Evolutionary conservation across 1,140 invertebrate genomes (phyloP), one percentile per base, ranked within the genome.

Genomic region (silkworm (Bombyx mori)): DNA sequence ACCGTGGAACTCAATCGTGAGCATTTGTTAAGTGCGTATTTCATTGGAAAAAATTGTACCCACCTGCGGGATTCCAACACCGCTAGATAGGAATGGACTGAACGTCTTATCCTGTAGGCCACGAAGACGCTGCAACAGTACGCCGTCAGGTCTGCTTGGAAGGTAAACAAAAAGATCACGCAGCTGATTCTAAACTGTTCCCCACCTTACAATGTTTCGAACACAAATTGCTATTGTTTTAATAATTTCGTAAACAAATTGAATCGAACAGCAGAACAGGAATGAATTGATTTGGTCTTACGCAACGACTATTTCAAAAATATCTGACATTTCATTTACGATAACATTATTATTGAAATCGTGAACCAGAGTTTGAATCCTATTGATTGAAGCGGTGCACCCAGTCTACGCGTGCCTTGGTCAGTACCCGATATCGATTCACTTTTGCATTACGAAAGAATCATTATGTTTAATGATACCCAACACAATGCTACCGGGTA

Each of bases 241-340:
- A 57, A 56, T 69, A 57, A 65, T 63, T 68, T 61, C 58, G 58
- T 60, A 65, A 69, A 67, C 56, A 52, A 62, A 63, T 68, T 70
- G 57, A 44, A 61, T 61, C 55, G 61, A 62, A 64, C 59, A 44
- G 54, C 57, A 58, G 63, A 61, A 62, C 63, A 61, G 56, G 59
- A 56, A 59, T 56, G 62, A 63, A 57, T 26, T 59, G 52, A 54
- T 66, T 65, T 73, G 54, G 60, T 54, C 62, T 84, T 82, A 66
- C 73, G 75, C 75, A 82, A 82, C 73, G 69, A 66, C 72, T 63
- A 73, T 82, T 79, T 75, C 73, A 75, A 66, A 73, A 74, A 78
- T 72, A 79, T 71, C 81, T 79, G 75, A 79, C 78, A 85, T 85
- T 85, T 85, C 73, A 82, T 82, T 85, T 35, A 80, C 76, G 79